These are phyloP conservation scores for Amphipyra tragopoginis DNA, from an alignment of 2,888 invertebrate species.

Conservation along the genomic window DNA sequence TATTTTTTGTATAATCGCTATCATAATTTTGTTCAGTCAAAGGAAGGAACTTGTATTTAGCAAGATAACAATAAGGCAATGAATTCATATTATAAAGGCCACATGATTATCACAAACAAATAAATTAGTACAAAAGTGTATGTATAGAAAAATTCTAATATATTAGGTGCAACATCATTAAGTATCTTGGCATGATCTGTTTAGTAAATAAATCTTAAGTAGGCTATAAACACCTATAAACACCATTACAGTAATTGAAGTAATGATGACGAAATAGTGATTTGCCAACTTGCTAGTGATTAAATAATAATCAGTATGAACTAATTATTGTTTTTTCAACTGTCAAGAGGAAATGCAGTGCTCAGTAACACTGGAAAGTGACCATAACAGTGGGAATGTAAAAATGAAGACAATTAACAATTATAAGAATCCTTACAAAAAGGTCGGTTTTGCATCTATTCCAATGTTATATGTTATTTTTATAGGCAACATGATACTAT, in stretches of 20 bases:
- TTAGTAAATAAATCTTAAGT: constrained; percentile 35
- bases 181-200: constrained; percentile 43
- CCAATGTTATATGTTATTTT: constrained; percentile 59
- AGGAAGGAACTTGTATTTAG: constrained; percentile 7
- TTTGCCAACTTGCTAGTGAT: constrained; percentile 40
- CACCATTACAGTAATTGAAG: constrained; percentile 38
- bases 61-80: constrained; percentile 14
- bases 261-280: constrained; percentile 39
- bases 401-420: constrained; percentile 86
- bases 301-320: constrained; percentile 56
- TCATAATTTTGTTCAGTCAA: constrained; percentile 31
- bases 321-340: constrained; percentile 76
- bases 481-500: constrained; percentile 74
- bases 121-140: constrained; percentile 7
- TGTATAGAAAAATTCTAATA: constrained; percentile 10
- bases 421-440: constrained; percentile 85
- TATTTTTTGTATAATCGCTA: constrained; percentile 38
- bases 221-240: constrained; percentile 40
- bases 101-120: constrained; percentile 23
- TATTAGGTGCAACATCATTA: constrained; percentile 34
- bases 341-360: constrained; percentile 88
- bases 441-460: constrained; percentile 79
- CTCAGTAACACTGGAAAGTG: constrained; percentile 84
- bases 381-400: constrained; percentile 80
- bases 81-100: constrained; percentile 1